Percentiles rank a stretch among this genome's conserved stretches.
Conservation (phyloP, 1,140 invertebrate species). For the Aphaenogaster rudis region DNA sequence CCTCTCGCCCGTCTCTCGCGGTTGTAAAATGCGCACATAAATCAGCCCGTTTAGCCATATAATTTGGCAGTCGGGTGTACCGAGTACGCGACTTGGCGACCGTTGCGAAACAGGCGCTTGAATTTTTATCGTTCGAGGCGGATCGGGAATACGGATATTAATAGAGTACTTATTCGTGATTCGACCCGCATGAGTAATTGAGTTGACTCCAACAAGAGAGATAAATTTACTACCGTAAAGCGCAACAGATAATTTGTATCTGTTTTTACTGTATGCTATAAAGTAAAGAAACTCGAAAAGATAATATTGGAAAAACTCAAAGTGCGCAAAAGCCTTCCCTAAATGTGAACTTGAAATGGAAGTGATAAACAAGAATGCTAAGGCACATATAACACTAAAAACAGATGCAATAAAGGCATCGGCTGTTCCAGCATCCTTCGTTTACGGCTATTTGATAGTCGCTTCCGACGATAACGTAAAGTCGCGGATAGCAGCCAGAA, state of each 20-base stretch:
- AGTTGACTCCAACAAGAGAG: neutral
- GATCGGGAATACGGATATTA: constrained; percentile 6
- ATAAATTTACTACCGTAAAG: neutral
- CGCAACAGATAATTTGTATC: neutral
- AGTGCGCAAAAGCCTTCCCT: neutral
- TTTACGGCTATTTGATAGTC: constrained; percentile 49
- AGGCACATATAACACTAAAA: neutral
- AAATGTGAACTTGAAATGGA: constrained; percentile 5
- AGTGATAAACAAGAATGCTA: constrained; percentile 30
- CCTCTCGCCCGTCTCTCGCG: constrained; percentile 17
- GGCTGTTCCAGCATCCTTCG: neutral
- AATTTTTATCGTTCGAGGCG: neutral
- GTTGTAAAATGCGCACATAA: constrained; percentile 81
- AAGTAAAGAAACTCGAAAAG: neutral
- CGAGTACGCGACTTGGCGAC: constrained; percentile 36
- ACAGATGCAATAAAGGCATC: constrained; percentile 23
- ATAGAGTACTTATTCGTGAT: constrained; percentile 9
- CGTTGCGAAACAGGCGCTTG: constrained; percentile 1
- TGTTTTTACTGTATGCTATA: neutral
- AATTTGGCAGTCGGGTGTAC: constrained; percentile 79
- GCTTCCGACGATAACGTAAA: constrained; percentile 41
- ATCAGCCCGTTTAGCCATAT: constrained; percentile 84
- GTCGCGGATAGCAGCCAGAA: constrained; percentile 39
- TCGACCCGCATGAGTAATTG: neutral
- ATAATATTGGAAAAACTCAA: constrained; percentile 8